Percentiles rank a stretch among this genome's conserved stretches.
These are phyloP conservation scores for Kradibia gibbosae DNA, from an alignment of 1,140 invertebrate species.

Conservation along the genomic window DNA sequence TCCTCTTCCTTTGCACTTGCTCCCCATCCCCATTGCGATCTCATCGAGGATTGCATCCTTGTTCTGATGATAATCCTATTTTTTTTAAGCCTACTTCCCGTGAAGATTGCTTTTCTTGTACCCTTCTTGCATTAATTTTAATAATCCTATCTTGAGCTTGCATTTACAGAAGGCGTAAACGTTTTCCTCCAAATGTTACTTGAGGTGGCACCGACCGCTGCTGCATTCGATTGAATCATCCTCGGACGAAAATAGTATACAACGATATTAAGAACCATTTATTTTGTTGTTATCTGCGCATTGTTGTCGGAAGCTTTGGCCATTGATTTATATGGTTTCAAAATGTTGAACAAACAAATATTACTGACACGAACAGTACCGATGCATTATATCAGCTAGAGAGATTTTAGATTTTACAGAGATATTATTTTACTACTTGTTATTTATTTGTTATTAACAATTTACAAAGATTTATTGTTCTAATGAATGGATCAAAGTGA, in stretches of 20 bases:
- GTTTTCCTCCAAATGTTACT: constrained; percentile 91
- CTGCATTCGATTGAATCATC: constrained; percentile 77
- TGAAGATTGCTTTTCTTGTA: too few relatives aligned
- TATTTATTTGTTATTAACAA: constrained; percentile 46
- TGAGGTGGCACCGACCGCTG: constrained; percentile 91
- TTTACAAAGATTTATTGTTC: constrained; percentile 46
- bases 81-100: too few relatives aligned
- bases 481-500: constrained; percentile 40
- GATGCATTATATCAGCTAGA: constrained; percentile 42
- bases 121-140: too few relatives aligned
- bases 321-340: constrained; percentile 28
- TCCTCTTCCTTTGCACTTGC: too few relatives aligned
- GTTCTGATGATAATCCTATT: too few relatives aligned
- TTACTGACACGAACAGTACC: not conserved
- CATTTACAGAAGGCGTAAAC: constrained; percentile 86
- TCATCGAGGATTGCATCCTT: too few relatives aligned
- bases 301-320: constrained; percentile 40
- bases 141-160: constrained; percentile 48
- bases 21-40: too few relatives aligned
- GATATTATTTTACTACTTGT: constrained; percentile 49
- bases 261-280: constrained; percentile 32
- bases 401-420: constrained; percentile 47
- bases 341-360: constrained; percentile 20
- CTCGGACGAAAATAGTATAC: constrained; percentile 14
- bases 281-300: constrained; percentile 16